phyloP scores from a whole-genome alignment of 1,140 invertebrate species.

The Drosophila tani region DNA sequence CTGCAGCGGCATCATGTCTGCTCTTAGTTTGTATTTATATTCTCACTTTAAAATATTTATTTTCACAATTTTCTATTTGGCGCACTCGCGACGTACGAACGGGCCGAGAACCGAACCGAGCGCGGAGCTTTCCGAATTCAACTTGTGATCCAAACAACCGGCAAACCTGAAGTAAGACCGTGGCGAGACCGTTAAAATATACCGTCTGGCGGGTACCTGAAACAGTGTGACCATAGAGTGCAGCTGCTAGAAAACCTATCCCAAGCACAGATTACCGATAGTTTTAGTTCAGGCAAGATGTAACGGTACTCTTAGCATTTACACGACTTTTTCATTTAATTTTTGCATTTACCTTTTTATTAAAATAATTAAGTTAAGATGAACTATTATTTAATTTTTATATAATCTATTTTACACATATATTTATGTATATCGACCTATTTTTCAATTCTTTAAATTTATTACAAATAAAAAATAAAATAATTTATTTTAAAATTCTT shows the following conservation, averaged over 20 bases:
- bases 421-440: no score
- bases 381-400: no score
- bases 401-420: no score
- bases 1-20: conserved; percentile 60
- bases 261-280: background rate
- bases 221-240: background rate
- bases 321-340: no score
- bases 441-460: no score
- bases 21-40: background rate
- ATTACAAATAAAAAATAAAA: no score
- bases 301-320: no score
- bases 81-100: conserved; percentile 39
- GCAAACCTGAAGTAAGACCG: conserved; percentile 22
- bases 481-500: no score
- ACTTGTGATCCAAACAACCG: conserved; percentile 39
- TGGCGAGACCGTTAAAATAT: background rate
- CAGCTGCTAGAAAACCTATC: background rate
- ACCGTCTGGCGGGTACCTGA: background rate
- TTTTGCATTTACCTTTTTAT: no score
- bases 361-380: no score
- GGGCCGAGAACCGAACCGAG: background rate
- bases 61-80: conserved; percentile 12
- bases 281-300: background rate
- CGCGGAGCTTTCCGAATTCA: conserved; percentile 13
- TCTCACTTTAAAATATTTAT: conserved; percentile 1